These are phyloP conservation scores for Eutrigla gurnardus DNA, from an alignment of 2,797 vertebrate genomes.

Conservation along the genomic window DNA sequence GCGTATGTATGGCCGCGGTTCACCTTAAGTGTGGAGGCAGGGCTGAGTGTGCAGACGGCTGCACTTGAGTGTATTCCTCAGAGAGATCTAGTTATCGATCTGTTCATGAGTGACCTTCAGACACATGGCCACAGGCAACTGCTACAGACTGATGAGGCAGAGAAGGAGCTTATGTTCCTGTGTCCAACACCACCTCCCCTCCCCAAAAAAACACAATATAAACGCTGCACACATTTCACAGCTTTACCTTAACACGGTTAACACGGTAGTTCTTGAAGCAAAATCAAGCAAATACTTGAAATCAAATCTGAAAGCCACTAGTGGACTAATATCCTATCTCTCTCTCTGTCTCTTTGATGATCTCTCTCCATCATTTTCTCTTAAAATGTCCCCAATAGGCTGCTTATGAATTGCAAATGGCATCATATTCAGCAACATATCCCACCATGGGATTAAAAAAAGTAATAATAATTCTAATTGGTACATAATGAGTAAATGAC, in stretches of 20 bases:
- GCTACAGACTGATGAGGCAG: conserved; percentile 43
- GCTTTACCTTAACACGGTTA: background rate
- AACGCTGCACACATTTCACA: background rate
- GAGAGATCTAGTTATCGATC: conserved; percentile 69
- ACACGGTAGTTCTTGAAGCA: background rate
- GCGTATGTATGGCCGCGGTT: conserved; percentile 22
- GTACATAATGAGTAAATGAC: conserved; percentile 6
- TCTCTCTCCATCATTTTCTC: background rate
- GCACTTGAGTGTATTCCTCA: conserved; percentile 47
- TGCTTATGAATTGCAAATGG: background rate
- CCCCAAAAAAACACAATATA: conserved; percentile 12
- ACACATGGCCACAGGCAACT: conserved; percentile 49
- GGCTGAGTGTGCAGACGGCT: conserved; percentile 35
- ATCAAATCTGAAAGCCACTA: background rate
- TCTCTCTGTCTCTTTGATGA: background rate
- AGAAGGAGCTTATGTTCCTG: conserved; percentile 17
- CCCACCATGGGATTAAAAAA: background rate
- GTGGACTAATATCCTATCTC: background rate
- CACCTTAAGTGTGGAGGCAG: conserved; percentile 32
- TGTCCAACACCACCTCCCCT: conserved; percentile 2
- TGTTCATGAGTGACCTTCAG: conserved; percentile 78
- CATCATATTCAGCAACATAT: background rate
- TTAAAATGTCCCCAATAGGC: background rate
- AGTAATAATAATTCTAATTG: background rate
- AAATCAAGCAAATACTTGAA: conserved; percentile 5